These are phyloP conservation scores for Byasa hedistus DNA, from an alignment of 2,888 invertebrate species.

Conservation along the genomic window DNA sequence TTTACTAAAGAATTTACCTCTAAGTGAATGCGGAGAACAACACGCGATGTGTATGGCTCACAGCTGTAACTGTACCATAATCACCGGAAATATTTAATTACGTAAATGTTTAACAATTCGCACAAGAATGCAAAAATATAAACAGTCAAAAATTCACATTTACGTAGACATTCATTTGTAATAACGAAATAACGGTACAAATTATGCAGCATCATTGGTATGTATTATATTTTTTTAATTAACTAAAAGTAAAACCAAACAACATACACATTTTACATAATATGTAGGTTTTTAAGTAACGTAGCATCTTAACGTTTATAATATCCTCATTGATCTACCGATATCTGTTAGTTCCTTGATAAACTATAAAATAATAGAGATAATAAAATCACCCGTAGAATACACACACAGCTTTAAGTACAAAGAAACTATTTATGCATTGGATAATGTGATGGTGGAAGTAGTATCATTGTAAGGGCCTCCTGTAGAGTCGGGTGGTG, in stretches of 20 bases:
- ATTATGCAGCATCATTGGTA: neutral
- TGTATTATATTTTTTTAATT: neutral
- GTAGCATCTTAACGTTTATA: too few relatives aligned
- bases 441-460: neutral
- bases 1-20: conserved; percentile 23
- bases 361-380: too few relatives aligned
- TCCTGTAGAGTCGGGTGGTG: neutral
- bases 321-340: too few relatives aligned
- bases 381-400: too few relatives aligned
- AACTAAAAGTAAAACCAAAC: too few relatives aligned
- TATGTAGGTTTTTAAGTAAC: too few relatives aligned
- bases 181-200: neutral
- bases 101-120: conserved; percentile 12
- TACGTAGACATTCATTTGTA: neutral
- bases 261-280: too few relatives aligned
- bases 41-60: conserved; percentile 15
- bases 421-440: neutral
- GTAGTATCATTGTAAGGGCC: conserved; percentile 3
- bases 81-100: conserved; percentile 28
- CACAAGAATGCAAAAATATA: conserved; percentile 13
- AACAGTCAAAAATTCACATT: neutral
- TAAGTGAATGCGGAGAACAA: conserved; percentile 9
- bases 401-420: neutral
- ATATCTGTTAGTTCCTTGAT: too few relatives aligned
- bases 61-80: conserved; percentile 22